Base-by-base conservation (phyloP, 2,888 invertebrate genomes). In the Diplazon laetatorius region DNA sequence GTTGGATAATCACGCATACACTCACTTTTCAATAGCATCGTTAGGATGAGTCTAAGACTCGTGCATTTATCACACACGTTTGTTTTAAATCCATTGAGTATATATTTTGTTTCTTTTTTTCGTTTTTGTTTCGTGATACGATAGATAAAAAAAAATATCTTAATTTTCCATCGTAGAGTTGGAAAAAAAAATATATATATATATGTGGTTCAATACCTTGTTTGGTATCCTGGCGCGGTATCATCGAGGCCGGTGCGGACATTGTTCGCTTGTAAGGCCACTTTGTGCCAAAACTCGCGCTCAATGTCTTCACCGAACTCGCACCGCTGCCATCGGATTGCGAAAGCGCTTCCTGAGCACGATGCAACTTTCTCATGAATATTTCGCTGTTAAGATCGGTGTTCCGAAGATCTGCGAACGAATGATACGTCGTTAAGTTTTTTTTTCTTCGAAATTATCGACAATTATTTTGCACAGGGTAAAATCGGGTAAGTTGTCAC, bases 261-360 rank as follows among this genome's bases (percentile, higher is more conserved):
- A 97, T 96, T 59, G 98, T 97, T 78, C 98, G 92, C 91, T 98
- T 97, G 92, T 98, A 98, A 0, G 98, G 98, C 95, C 97, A 97
- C 92, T 98, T 98, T 57, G 96, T 95, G 70, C 96, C 97, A 87
- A 98, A 95, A 85, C 97, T 97, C 25, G 96, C 96, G 88, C 96
- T 96, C 66, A 98, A 92, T 0, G 97, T 96, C 91, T 96, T 95
- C 83, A 95, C 92, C 1, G 93, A 92, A 80, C 92, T 93, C 30
- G 92, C 86, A 2, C 93, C 93, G 76, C 93, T 94, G 16, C 94
- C 94, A 81, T 95, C 95, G 0, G 95, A 94, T 85, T 95, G 95
- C 66, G 95, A 95, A 14, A 98, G 92, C 0, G 98, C 97, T 89
- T 97, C 97, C 74, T 97, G 95, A 0, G 98, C 98, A 82, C 97